phyloP scores from a whole-genome alignment of 2,113 vertebrate species.

The Nerophis lumbriciformis region DNA sequence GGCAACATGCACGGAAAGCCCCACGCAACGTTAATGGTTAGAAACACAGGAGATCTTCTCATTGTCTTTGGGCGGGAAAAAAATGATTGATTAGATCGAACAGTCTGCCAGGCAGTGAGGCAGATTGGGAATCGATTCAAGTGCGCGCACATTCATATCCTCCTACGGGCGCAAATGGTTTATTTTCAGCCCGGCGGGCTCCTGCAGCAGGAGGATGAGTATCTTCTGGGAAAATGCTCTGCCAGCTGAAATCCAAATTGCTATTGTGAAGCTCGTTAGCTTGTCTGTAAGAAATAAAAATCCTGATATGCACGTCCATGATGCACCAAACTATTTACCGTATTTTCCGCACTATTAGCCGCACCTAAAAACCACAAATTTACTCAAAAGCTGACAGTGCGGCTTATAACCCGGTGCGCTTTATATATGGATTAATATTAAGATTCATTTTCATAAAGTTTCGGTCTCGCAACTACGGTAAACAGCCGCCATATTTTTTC shows the following conservation, averaged over 20 bases:
- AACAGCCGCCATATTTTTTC: no score
- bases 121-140: constrained; percentile 15
- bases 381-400: no score
- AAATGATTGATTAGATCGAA: constrained; percentile 49
- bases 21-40: constrained; percentile 1
- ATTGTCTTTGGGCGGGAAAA: constrained; percentile 29
- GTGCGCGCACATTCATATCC: constrained; percentile 17
- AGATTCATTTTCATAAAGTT: no score
- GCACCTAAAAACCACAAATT: no score
- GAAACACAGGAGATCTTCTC: constrained; percentile 42
- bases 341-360: no score
- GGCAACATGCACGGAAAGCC: constrained; percentile 17
- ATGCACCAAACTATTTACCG: neutral
- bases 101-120: constrained; percentile 32
- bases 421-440: no score
- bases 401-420: no score
- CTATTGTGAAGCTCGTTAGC: constrained; percentile 20
- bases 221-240: constrained; percentile 31
- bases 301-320: neutral
- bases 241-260: constrained; percentile 31
- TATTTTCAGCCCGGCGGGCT: constrained; percentile 17
- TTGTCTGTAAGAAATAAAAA: constrained; percentile 12
- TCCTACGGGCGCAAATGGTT: constrained; percentile 15
- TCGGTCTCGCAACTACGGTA: no score
- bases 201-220: constrained; percentile 26